Conservation (phyloP, 1,140 invertebrate genomes). For the Stegodyphus dumicola region DNA sequence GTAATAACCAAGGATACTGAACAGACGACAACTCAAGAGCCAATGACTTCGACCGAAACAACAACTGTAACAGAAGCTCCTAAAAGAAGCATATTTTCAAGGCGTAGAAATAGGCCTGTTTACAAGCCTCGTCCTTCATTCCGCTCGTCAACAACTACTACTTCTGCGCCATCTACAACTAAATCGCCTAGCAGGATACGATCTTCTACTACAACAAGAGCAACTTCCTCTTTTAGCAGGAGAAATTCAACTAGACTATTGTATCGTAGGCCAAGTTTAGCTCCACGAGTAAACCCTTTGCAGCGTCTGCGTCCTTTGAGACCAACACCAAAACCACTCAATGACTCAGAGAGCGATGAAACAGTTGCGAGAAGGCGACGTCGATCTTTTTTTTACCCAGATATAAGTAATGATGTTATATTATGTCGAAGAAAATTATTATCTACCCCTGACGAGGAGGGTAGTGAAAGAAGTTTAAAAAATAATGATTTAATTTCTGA, state of each 20-base stretch:
- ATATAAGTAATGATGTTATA: background rate
- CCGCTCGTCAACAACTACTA: constrained; percentile 33
- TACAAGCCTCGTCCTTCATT: constrained; percentile 46
- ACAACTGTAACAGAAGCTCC: constrained; percentile 25
- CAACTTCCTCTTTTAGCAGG: background rate
- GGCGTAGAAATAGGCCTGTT: constrained; percentile 38
- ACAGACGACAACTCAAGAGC: constrained; percentile 2
- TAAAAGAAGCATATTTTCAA: constrained; percentile 29
- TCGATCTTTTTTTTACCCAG: background rate
- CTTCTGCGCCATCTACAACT: constrained; percentile 5
- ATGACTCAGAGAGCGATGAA: background rate
- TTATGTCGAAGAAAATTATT: constrained; percentile 31
- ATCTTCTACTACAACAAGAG: constrained; percentile 11
- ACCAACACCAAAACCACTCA: background rate
- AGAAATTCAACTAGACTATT: constrained; percentile 36
- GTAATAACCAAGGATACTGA: background rate
- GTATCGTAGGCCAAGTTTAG: constrained; percentile 35
- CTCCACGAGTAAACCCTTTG: constrained; percentile 30
- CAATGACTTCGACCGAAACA: background rate
- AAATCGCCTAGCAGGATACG: background rate
- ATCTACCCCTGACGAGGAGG: constrained; percentile 2
- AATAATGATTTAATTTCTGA: constrained; percentile 48
- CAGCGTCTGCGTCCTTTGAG: constrained; percentile 4
- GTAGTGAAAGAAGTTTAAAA: background rate
- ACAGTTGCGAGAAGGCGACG: background rate